Percentiles rank a stretch among this genome's conserved stretches.
phyloP scores from a whole-genome alignment of 2,113 vertebrate species.

The Mustela lutreola region DNA sequence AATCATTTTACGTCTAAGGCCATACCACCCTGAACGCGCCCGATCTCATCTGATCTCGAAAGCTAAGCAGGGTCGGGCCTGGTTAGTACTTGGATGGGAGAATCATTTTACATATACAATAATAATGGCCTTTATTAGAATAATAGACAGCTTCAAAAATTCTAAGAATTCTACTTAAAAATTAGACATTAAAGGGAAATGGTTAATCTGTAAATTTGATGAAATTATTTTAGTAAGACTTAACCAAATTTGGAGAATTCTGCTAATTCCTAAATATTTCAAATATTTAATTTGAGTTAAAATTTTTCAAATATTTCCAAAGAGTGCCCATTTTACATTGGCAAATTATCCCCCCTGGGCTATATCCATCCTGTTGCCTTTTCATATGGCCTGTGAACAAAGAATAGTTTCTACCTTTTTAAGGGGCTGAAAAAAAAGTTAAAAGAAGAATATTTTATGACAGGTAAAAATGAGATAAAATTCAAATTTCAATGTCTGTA shows the following conservation, averaged over 20 bases:
- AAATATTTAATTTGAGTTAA: background rate
- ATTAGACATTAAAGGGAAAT: background rate
- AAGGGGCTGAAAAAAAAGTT: background rate
- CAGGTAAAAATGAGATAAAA: background rate
- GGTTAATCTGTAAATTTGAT: background rate
- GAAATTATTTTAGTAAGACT: slow-evolving; percentile 3
- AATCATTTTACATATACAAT: background rate
- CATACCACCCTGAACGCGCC: too few relatives aligned
- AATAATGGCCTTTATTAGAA: background rate
- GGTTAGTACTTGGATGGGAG: background rate
- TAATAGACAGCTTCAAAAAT: background rate
- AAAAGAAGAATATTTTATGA: background rate
- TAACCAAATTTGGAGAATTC: slow-evolving; percentile 6
- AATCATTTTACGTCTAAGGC: background rate
- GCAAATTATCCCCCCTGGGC: background rate
- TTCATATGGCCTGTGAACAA: background rate
- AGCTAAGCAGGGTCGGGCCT: too few relatives aligned
- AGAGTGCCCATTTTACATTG: background rate
- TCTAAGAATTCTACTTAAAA: background rate
- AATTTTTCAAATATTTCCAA: background rate
- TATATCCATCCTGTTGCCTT: background rate
- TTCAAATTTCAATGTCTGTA: background rate
- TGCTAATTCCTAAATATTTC: background rate
- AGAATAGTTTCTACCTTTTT: background rate
- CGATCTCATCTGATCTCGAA: too few relatives aligned